Conservation (phyloP, 2,113 vertebrate genomes). For the Panthera uncia region DNA sequence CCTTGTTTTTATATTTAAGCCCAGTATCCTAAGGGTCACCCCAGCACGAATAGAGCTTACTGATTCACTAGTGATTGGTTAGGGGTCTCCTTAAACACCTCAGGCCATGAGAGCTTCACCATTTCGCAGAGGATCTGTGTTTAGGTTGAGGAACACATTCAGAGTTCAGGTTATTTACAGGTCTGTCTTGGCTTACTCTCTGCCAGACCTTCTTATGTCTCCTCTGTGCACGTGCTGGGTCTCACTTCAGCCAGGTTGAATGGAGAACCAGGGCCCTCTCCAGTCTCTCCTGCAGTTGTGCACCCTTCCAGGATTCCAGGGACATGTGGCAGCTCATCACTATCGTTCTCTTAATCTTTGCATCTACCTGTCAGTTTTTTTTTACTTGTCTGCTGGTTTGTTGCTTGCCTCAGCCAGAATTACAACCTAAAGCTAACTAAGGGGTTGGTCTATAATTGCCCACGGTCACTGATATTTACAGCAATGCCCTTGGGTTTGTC, state of each 20-base stretch:
- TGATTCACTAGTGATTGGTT: not conserved
- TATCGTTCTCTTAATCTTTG: not conserved
- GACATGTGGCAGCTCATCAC: not conserved
- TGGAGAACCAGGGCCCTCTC: not conserved
- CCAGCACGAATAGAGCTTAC: not conserved
- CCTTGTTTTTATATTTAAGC: not conserved
- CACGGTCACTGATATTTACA: not conserved
- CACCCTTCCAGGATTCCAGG: not conserved
- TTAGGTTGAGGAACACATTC: not conserved
- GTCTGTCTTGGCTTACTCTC: not conserved
- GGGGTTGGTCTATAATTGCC: slow-evolving; percentile 3
- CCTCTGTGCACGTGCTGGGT: not conserved
- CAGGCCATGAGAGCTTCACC: not conserved
- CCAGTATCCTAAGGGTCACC: not conserved
- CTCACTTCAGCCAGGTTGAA: not conserved
- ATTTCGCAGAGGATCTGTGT: not conserved
- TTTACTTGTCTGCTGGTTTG: not conserved
- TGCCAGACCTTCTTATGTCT: not conserved
- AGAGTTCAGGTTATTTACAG: not conserved
- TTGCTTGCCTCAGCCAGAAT: not conserved
- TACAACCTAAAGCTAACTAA: not conserved
- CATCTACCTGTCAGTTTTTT: not conserved
- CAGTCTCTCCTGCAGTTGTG: not conserved
- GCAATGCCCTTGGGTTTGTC: not conserved
- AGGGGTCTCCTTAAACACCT: not conserved